phyloP scores from a whole-genome alignment of 1,140 invertebrate genomes.

The Triops longicaudatus region DNA sequence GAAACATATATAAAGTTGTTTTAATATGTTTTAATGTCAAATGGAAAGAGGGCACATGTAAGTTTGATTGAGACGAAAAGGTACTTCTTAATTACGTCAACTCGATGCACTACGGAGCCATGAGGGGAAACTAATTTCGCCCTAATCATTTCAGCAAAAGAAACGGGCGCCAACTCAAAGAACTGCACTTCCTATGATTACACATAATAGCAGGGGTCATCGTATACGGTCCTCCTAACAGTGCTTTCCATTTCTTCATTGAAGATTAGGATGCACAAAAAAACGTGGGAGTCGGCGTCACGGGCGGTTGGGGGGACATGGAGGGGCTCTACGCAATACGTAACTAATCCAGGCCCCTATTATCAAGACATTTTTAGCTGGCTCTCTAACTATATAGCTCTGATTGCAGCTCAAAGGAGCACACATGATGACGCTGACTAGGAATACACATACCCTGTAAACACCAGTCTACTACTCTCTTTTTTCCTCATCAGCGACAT shows the following conservation, averaged over 20 bases:
- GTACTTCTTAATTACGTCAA: too few relatives aligned
- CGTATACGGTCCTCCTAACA: background rate
- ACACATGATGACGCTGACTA: background rate
- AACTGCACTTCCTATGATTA: background rate
- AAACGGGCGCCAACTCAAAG: background rate
- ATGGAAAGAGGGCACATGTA: too few relatives aligned
- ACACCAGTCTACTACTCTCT: background rate
- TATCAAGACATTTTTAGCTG: background rate
- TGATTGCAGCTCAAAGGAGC: conserved; percentile 5
- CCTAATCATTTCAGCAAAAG: background rate
- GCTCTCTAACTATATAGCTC: background rate
- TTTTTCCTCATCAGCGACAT: too few relatives aligned
- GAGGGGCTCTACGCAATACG: background rate
- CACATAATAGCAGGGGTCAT: conserved; percentile 11
- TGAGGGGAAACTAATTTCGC: background rate
- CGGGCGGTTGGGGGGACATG: conserved; percentile 3
- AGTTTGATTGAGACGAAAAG: too few relatives aligned
- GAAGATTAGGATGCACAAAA: background rate
- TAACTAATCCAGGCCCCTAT: conserved; percentile 3
- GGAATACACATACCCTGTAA: background rate
- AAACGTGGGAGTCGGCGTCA: background rate
- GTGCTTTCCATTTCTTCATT: background rate
- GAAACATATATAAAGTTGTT: too few relatives aligned
- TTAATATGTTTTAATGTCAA: too few relatives aligned
- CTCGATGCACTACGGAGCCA: too few relatives aligned